A percentile compares a stretch with the other conserved stretches of the same genome.
These are phyloP conservation scores for Abrostola tripartita DNA, from an alignment of 2,888 invertebrate species.

Conservation along the genomic window DNA sequence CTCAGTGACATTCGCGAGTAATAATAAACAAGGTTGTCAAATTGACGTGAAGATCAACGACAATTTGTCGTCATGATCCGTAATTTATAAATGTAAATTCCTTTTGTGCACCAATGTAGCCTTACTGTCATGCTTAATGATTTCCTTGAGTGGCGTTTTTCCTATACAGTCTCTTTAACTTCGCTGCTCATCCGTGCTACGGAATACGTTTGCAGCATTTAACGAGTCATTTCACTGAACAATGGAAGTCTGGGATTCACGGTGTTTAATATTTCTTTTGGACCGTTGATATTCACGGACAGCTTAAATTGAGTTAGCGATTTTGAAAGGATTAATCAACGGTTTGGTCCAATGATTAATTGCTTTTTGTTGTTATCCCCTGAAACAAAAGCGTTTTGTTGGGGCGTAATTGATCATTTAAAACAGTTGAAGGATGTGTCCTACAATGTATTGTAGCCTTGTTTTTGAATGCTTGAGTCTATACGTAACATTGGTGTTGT, in stretches of 20 bases:
- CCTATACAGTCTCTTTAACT: slow-evolving; percentile 35
- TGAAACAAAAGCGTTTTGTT: slow-evolving; percentile 42
- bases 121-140: slow-evolving; percentile 53
- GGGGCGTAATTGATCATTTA: slow-evolving; percentile 46
- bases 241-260: slow-evolving; percentile 22
- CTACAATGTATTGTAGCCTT: slow-evolving; percentile 68
- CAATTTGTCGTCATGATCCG: slow-evolving; percentile 44
- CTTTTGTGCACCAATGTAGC: slow-evolving; percentile 46
- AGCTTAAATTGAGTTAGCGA: slow-evolving; percentile 37
- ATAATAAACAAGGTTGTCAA: slow-evolving; percentile 59
- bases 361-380: slow-evolving; percentile 40
- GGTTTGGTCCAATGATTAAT: slow-evolving; percentile 38
- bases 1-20: slow-evolving; percentile 55
- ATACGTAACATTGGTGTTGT: slow-evolving; percentile 48
- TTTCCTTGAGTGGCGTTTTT: slow-evolving; percentile 56
- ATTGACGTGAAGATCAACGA: slow-evolving; percentile 41
- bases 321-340: slow-evolving; percentile 44
- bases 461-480: slow-evolving; percentile 67
- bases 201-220: slow-evolving; percentile 40
- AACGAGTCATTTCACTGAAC: slow-evolving; percentile 41
- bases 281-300: slow-evolving; percentile 30
- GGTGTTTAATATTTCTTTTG: slow-evolving; percentile 32
- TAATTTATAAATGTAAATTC: slow-evolving; percentile 56
- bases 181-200: slow-evolving; percentile 36
- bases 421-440: slow-evolving; percentile 63